A percentile compares a stretch with the other conserved stretches of the same genome.
phyloP scores from a whole-genome alignment of 2,113 vertebrate genomes.

The Vulpes vulpes region DNA sequence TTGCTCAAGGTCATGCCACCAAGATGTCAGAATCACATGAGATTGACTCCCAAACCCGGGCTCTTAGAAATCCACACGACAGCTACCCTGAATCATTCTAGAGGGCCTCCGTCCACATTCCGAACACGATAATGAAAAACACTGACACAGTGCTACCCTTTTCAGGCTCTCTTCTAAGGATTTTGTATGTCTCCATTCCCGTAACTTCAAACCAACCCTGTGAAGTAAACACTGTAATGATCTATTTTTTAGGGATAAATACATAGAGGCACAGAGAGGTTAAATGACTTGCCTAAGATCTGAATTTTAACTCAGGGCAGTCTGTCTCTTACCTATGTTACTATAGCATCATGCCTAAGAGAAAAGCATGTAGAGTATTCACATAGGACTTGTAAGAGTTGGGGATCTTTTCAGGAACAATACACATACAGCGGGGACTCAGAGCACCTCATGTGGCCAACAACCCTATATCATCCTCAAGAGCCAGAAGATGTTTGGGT shows the following conservation, averaged over 20 bases:
- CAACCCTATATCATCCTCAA: rapidly evolving
- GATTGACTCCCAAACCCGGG: background rate
- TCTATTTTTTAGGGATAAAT: background rate
- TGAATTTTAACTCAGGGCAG: background rate
- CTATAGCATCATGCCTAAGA: background rate
- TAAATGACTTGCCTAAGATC: background rate
- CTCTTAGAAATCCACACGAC: background rate
- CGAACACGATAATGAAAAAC: background rate
- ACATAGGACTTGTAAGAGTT: background rate
- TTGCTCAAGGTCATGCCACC: background rate
- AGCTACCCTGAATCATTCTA: background rate
- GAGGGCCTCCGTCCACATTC: background rate
- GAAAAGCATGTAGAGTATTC: background rate
- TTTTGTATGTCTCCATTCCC: background rate
- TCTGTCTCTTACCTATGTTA: background rate
- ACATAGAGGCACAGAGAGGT: background rate
- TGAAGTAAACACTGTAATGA: background rate
- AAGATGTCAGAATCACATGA: background rate
- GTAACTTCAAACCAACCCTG: background rate
- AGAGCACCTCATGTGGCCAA: background rate
- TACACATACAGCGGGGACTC: background rate
- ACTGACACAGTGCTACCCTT: no score
- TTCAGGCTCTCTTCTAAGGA: slow-evolving; percentile 33
- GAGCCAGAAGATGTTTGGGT: background rate
- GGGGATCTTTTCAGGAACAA: background rate